Percentiles rank a stretch among this genome's conserved stretches.
phyloP scores from a whole-genome alignment of 1,140 invertebrate species.

The Parasteatoda tepidariorum region DNA sequence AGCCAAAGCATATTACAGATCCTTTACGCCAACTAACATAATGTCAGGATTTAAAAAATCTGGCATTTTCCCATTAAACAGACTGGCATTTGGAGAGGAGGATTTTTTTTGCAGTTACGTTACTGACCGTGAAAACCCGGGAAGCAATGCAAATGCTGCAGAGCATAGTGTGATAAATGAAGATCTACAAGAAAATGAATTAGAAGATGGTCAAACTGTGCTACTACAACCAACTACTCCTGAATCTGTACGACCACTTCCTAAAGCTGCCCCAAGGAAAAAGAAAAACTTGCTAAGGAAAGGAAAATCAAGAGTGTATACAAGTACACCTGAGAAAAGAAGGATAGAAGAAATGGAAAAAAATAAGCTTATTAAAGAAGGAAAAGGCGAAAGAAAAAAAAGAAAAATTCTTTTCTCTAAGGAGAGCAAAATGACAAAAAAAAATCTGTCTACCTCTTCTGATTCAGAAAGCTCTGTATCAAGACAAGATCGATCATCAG shows the following conservation, averaged over 20 bases:
- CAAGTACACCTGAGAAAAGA: background rate
- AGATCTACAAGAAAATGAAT: background rate
- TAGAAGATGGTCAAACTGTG: too few species aligned
- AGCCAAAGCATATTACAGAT: background rate
- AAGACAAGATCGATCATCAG: too few species aligned
- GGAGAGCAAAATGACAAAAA: too few species aligned
- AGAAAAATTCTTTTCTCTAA: too few species aligned
- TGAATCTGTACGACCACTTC: background rate
- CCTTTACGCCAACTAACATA: slow-evolving; percentile 6
- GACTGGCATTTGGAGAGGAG: background rate
- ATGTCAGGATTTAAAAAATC: background rate
- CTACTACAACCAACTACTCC: too few species aligned
- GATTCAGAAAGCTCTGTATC: too few species aligned
- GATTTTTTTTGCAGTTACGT: slow-evolving; percentile 1
- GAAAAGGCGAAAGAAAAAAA: too few species aligned
- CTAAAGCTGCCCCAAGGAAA: background rate
- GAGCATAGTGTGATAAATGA: background rate
- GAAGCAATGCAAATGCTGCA: too few species aligned
- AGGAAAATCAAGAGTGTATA: background rate
- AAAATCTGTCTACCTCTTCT: too few species aligned
- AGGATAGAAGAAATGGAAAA: background rate
- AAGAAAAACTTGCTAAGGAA: background rate
- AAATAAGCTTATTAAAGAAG: too few species aligned
- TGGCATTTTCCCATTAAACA: slow-evolving; percentile 3
- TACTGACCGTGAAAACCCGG: background rate